A percentile compares a stretch with the other conserved stretches of the same genome.
These are phyloP conservation scores for Macquaria australasica DNA, from an alignment of 2,113 vertebrate species.

Conservation along the genomic window DNA sequence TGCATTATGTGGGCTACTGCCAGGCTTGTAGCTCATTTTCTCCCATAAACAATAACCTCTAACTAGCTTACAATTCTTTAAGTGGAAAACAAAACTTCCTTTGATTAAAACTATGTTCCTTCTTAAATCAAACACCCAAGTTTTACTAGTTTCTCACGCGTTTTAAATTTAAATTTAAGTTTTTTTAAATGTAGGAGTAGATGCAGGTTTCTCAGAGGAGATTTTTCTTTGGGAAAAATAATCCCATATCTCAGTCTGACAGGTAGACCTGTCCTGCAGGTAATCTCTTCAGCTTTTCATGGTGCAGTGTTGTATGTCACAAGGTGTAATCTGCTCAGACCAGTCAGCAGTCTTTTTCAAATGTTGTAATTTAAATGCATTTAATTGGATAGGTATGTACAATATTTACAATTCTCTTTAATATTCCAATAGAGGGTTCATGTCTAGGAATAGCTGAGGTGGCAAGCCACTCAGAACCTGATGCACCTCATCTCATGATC, in stretches of 20 bases:
- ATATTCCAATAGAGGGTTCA: not conserved
- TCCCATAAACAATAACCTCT: not conserved
- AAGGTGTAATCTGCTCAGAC: not conserved
- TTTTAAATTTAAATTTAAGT: too few relatives aligned
- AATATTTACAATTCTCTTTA: not conserved
- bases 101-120: not conserved
- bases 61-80: not conserved
- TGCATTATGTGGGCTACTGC: too few relatives aligned
- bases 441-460: not conserved
- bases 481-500: not conserved
- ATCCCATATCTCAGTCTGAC: constrained; percentile 24
- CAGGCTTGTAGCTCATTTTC: not conserved
- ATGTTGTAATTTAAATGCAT: not conserved
- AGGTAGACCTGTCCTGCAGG: constrained; percentile 7
- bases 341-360: not conserved
- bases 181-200: not conserved
- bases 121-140: not conserved
- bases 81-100: not conserved
- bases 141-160: not conserved
- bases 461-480: not conserved
- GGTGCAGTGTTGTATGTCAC: not conserved
- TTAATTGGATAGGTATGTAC: not conserved
- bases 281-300: constrained; percentile 18
- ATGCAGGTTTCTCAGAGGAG: not conserved
- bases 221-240: constrained; percentile 1